A percentile compares a stretch with the other conserved stretches of the same genome.
These are phyloP conservation scores for Nudaria mundana DNA, from an alignment of 2,888 invertebrate species.

Conservation along the genomic window DNA sequence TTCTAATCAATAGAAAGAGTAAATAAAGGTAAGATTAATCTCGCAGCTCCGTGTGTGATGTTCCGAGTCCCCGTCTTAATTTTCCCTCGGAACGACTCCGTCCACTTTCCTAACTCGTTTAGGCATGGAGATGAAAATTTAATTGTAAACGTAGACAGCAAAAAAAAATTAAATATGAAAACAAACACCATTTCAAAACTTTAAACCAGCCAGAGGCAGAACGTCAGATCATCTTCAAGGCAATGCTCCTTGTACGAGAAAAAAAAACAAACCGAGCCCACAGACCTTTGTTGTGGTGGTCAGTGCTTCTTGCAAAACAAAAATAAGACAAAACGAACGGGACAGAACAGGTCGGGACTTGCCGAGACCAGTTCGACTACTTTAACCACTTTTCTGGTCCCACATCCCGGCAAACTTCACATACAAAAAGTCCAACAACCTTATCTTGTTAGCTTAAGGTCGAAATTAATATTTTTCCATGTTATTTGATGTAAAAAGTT, in stretches of 20 bases:
- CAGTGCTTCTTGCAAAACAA: constrained; percentile 77
- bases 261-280: constrained; percentile 60
- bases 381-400: constrained; percentile 60
- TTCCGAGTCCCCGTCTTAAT: no score
- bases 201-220: constrained; percentile 27
- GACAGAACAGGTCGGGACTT: constrained; percentile 62
- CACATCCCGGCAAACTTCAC: constrained; percentile 35
- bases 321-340: constrained; percentile 74
- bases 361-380: constrained; percentile 64
- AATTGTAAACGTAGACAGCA: no score
- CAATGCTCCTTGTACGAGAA: constrained; percentile 47
- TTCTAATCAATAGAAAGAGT: no score
- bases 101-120: no score
- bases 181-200: constrained; percentile 18
- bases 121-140: no score
- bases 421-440: constrained; percentile 22
- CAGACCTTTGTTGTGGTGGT: constrained; percentile 78
- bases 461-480: constrained; percentile 14
- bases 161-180: neutral
- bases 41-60: no score
- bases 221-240: constrained; percentile 39
- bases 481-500: constrained; percentile 38
- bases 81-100: no score
- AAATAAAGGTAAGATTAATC: no score
- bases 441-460: constrained; percentile 31